These are phyloP conservation scores for Aporophyla nigra DNA, from an alignment of 2,888 invertebrate genomes.

Conservation along the genomic window DNA sequence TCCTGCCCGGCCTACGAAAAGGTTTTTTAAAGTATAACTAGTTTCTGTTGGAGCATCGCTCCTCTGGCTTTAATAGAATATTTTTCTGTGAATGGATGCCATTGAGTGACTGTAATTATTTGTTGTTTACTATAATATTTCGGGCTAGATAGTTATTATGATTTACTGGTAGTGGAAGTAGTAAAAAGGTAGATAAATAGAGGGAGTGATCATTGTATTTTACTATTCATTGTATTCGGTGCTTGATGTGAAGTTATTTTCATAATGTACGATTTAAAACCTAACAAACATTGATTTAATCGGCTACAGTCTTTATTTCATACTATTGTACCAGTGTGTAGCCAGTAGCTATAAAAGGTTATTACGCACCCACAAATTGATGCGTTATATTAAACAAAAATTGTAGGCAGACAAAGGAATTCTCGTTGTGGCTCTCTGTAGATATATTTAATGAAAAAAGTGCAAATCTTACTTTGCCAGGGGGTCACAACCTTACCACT, in stretches of 20 bases:
- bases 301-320: neutral
- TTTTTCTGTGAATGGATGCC: slow-evolving; percentile 44
- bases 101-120: slow-evolving; percentile 33
- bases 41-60: slow-evolving; percentile 56
- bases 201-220: neutral
- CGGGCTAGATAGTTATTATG: neutral
- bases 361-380: too few relatives aligned
- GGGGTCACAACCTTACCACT: neutral
- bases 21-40: slow-evolving; percentile 79
- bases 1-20: slow-evolving; percentile 83
- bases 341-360: neutral
- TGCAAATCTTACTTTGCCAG: neutral
- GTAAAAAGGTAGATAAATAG: neutral
- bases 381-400: neutral
- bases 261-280: neutral
- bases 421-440: neutral
- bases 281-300: neutral
- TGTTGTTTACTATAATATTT: slow-evolving; percentile 24
- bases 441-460: neutral
- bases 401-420: too few relatives aligned
- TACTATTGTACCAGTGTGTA: neutral
- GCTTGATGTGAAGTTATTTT: neutral
- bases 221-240: neutral
- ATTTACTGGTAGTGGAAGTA: neutral
- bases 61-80: slow-evolving; percentile 54